Evolutionary conservation across 1,140 invertebrate species (phyloP), one percentile per base, ranked within the genome.

Genomic region (Drosophila melanica): DNA sequence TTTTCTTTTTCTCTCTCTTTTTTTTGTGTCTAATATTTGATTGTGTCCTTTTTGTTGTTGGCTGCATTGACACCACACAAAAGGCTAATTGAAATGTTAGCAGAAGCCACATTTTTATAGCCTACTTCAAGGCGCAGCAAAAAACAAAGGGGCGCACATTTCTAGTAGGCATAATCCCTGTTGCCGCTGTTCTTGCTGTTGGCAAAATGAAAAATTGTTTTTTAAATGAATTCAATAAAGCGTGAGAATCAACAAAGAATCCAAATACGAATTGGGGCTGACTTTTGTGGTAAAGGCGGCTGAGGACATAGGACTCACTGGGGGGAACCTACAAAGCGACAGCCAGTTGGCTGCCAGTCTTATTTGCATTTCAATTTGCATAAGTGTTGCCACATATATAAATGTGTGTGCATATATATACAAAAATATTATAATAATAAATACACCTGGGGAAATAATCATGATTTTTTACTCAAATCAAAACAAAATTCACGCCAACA

Each of bases 181-280:
- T n/a, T 55, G 27, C 12, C 12, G 20, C 33, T 54, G 41, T 30
- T 54, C n/a, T 23, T 64, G 27, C 12, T 30, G 65, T 39, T 23
- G 65, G 55, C 35, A 70, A 71, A 55, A 79, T 69, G 74, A 79
- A 69, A 79, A 79, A 79, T 79, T 60, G 74, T 69, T 79, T 77
- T 79, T 79, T 77, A 79, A 79, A 74, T 79, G 77, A 77, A 79
- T 79, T 77, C 64, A 79, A 79, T 77, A 73, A 77, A 73, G 69
- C 75, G 53, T 73, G 62, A 64, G 69, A 71, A 54, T 41, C 60
- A 63, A 63, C 67, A 69, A 72, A 41, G 47, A 67, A 72, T 47
- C 54, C 69, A 16, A 44, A 66, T 53, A 51, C 55, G 39, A 23
- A 37, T 51, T 39, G 20, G 53, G 35, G 37, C 47, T 45, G 39